A percentile compares a stretch with the other conserved stretches of the same genome.
Conservation (phyloP, 1,140 invertebrate genomes). For the Drosophila pseudoobscura region DNA sequence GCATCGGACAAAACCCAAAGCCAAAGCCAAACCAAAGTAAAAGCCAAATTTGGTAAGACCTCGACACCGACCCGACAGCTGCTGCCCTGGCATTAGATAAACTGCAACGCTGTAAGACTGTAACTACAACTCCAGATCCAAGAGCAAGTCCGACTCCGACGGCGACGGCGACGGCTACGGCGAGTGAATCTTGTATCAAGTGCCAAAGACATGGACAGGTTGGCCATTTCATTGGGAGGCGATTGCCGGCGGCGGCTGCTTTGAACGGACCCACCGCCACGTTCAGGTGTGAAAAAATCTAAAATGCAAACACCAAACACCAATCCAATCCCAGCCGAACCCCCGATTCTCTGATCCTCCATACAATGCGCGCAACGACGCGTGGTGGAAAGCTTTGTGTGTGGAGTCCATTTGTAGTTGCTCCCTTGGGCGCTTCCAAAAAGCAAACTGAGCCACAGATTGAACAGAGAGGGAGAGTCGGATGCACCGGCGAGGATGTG, state of each 20-base stretch:
- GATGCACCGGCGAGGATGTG: slow-evolving; percentile 27
- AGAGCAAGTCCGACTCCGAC: slow-evolving; percentile 2
- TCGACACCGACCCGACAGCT: slow-evolving; percentile 27
- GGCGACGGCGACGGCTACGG: no score
- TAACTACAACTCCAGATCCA: slow-evolving; percentile 17
- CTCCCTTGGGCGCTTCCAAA: slow-evolving; percentile 70
- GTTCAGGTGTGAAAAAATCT: slow-evolving; percentile 77
- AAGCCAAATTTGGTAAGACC: slow-evolving; percentile 74
- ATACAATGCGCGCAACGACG: background rate
- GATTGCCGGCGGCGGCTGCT: slow-evolving; percentile 65
- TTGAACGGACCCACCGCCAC: slow-evolving; percentile 73
- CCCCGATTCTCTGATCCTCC: background rate
- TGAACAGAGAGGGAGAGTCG: slow-evolving; percentile 44
- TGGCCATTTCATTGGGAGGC: slow-evolving; percentile 36
- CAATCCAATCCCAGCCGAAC: slow-evolving; percentile 20
- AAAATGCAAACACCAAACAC: slow-evolving; percentile 74
- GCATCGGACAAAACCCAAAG: slow-evolving; percentile 3
- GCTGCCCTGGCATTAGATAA: slow-evolving; percentile 69
- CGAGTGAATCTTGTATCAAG: slow-evolving; percentile 51
- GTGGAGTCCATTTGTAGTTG: slow-evolving; percentile 73
- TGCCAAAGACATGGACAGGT: slow-evolving; percentile 69
- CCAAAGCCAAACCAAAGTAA: slow-evolving; percentile 63
- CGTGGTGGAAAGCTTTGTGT: slow-evolving; percentile 4
- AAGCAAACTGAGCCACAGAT: slow-evolving; percentile 37
- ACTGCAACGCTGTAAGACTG: slow-evolving; percentile 24